Percentiles rank a stretch among this genome's conserved stretches.
These are phyloP conservation scores for Protonibea diacanthus DNA, from an alignment of 2,797 vertebrate genomes.

Conservation along the genomic window DNA sequence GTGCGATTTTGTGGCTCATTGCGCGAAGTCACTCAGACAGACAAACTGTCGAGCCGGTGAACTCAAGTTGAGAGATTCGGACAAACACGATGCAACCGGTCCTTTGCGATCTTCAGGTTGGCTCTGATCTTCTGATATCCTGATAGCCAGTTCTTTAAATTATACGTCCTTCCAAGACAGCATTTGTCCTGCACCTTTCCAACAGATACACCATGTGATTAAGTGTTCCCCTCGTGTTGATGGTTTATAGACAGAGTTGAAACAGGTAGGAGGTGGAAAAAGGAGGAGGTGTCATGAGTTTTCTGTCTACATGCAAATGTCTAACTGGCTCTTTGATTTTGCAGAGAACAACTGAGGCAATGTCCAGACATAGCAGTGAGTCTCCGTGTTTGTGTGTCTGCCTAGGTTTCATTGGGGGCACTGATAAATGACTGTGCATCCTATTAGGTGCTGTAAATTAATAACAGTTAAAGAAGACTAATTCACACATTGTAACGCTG, in stretches of 20 bases:
- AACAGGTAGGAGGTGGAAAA: conserved; percentile 1
- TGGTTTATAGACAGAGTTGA: neutral
- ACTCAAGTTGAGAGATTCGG: conserved; percentile 32
- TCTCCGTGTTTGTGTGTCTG: conserved; percentile 29
- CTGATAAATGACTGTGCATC: conserved; percentile 55
- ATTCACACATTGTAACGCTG: conserved; percentile 43
- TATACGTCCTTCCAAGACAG: neutral
- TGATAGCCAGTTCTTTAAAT: neutral
- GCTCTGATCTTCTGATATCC: no score
- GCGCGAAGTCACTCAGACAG: conserved; percentile 27
- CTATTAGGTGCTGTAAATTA: conserved; percentile 44
- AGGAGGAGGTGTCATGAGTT: neutral
- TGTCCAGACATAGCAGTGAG: neutral
- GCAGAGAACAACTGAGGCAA: conserved; percentile 31
- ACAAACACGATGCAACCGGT: conserved; percentile 14
- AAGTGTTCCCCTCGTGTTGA: neutral
- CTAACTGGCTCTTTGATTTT: conserved; percentile 11
- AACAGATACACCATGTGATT: conserved; percentile 1
- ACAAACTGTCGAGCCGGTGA: conserved; percentile 21
- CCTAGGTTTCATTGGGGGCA: neutral
- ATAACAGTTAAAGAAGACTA: conserved; percentile 43
- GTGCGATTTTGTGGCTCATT: conserved; percentile 34
- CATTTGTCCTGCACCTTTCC: neutral
- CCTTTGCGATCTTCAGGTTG: conserved; percentile 19
- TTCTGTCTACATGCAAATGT: conserved; percentile 33